phyloP scores from a whole-genome alignment of 2,113 vertebrate species.

The Tupaia tana region DNA sequence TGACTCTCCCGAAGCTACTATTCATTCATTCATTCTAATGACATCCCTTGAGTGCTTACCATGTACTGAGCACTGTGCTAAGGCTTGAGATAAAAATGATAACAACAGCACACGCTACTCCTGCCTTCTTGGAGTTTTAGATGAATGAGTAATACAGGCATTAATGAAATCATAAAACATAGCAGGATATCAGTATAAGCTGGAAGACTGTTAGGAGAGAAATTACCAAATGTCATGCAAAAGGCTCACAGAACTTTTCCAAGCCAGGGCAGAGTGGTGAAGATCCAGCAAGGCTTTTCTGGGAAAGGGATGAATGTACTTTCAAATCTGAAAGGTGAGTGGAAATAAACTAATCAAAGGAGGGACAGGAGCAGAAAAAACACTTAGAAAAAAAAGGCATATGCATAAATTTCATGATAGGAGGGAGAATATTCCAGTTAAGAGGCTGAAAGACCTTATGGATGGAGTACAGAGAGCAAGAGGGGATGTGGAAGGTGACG shows the following conservation, averaged over 20 bases:
- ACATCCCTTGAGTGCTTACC: neutral
- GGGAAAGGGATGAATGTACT: neutral
- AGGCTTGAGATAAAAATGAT: neutral
- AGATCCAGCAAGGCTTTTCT: neutral
- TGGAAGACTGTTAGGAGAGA: neutral
- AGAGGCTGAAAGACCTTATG: neutral
- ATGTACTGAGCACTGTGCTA: neutral
- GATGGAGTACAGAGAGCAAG: neutral
- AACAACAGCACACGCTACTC: neutral
- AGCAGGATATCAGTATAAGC: neutral
- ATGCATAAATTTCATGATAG: neutral
- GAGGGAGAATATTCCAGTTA: neutral
- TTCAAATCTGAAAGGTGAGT: neutral
- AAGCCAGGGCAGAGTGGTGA: neutral
- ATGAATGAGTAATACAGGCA: neutral
- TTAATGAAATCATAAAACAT: neutral
- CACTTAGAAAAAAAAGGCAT: neutral
- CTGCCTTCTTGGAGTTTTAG: neutral
- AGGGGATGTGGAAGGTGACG: neutral
- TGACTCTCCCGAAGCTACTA: neutral
- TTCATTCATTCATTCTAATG: neutral
- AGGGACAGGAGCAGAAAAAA: neutral
- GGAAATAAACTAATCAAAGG: neutral
- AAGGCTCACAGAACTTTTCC: neutral
- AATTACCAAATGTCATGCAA: neutral